Base-by-base conservation (phyloP, 2,888 invertebrate species). In the Lottia gigantea region DNA sequence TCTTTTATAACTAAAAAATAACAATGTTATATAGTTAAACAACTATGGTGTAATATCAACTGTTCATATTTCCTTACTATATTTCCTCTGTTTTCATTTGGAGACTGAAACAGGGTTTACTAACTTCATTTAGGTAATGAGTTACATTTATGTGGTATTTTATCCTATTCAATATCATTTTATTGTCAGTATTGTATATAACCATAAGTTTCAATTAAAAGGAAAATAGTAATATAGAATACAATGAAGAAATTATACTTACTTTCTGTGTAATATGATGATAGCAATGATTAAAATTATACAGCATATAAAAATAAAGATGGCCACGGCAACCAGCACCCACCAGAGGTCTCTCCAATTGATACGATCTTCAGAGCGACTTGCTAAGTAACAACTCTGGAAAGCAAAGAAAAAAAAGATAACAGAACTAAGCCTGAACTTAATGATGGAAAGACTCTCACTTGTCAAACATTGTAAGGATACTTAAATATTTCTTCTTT, bases 311-410 rank as follows among this genome's bases (percentile, higher is more conserved):
- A 83, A 83, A 55, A 85, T 79, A 73, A 83, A 82, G 66, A 85
- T 79, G 61, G 82, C 85, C 65, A 85, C 76, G 46, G 80, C 82
- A 23, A 85, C 81, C 65, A 85, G 78, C 66, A 83, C 82, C 85
- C 85, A 85, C 85, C 85, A 85, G 62, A 81, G 77, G 14, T 79
- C 77, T 46, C 77, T 71, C 82, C 83, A 83, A n/a, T 71, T 72
- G 14, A 77, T 66, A 14, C 40, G 55, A 8, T 71, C 64, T 47
- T 70, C 69, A 11, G 75, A 73, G 23, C 73, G 69, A 25, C 46
- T 23, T 19, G 63, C 75, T 16, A 80, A 77, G 31, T 79, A 78
- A 76, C 84, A 84, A 11, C 81, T 74, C 84, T 84, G 78, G 49
- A 80, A 77, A 23, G 15, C 40, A 8, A 40, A 40, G n/a, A n/a